phyloP scores from a whole-genome alignment of 2,888 invertebrate species.

The Automeris io region DNA sequence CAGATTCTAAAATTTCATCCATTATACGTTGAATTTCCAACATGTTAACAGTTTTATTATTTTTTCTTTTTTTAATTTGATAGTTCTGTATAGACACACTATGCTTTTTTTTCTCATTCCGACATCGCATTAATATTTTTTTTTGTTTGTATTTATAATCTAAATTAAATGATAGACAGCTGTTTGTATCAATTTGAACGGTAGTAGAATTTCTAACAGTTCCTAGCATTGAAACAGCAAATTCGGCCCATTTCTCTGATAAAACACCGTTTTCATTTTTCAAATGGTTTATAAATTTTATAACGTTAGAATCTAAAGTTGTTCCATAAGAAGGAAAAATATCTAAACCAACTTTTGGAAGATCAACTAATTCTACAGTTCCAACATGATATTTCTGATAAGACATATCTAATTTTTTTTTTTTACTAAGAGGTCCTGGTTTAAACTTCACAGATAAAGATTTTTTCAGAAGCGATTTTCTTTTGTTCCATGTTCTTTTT shows the following conservation, averaged over 20 bases:
- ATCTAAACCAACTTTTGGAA: conserved; percentile 71
- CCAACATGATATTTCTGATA: conserved; percentile 61
- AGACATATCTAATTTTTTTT: conserved; percentile 58
- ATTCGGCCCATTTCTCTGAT: conserved; percentile 69
- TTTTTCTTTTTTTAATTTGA: not conserved
- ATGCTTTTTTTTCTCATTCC: conserved; percentile 14
- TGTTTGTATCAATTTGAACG: conserved; percentile 28
- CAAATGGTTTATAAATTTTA: conserved; percentile 53
- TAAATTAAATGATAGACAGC: conserved; percentile 73
- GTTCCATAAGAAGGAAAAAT: conserved; percentile 65
- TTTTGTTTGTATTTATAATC: conserved; percentile 77
- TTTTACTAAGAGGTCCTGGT: conserved; percentile 75
- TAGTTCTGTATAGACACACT: not conserved
- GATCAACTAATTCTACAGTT: conserved; percentile 52
- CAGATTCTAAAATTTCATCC: conserved; percentile 74
- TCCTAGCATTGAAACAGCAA: conserved; percentile 72
- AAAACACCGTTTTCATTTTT: conserved; percentile 54
- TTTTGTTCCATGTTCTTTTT: conserved; percentile 22
- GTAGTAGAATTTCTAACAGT: conserved; percentile 28
- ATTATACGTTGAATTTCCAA: conserved; percentile 59
- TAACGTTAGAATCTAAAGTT: conserved; percentile 55
- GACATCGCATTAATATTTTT: conserved; percentile 68
- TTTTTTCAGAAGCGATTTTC: conserved; percentile 40
- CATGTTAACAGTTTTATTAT: conserved; percentile 11
- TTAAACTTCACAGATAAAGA: conserved; percentile 64